Conservation (phyloP, 2,113 vertebrate genomes). For the Heliornis fulica region DNA sequence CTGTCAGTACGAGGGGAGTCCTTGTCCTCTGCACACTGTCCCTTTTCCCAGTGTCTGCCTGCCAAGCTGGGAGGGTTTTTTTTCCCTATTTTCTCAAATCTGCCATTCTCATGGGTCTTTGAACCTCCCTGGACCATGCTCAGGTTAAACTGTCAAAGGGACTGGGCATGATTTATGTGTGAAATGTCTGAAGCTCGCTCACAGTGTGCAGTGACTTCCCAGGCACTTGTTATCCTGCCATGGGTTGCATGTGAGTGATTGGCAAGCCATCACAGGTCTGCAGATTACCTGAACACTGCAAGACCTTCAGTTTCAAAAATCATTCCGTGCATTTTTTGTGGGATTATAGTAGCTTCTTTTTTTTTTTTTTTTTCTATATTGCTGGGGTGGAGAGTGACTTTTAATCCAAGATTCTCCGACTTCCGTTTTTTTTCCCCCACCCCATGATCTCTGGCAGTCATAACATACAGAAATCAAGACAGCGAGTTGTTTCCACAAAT, state of each 20-base stretch:
- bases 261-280: slow-evolving; percentile 15
- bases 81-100: not conserved
- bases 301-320: not conserved
- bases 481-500: not conserved
- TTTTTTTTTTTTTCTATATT: not conserved
- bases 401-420: not conserved
- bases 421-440: not conserved
- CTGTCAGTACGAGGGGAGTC: not conserved
- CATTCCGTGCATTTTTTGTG: not conserved
- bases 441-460: not conserved
- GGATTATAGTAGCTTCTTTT: not conserved
- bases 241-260: not conserved
- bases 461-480: not conserved
- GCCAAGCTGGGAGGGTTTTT: not conserved
- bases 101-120: not conserved
- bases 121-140: not conserved
- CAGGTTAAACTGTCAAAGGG: not conserved
- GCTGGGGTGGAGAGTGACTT: not conserved
- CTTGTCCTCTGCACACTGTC: not conserved
- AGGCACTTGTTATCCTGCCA: not conserved
- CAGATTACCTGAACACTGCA: not conserved
- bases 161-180: not conserved
- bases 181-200: not conserved
- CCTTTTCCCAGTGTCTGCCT: not conserved
- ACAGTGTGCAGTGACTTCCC: not conserved